These are phyloP conservation scores for Diaperis boleti DNA, from an alignment of 2,888 invertebrate species.

Conservation along the genomic window DNA sequence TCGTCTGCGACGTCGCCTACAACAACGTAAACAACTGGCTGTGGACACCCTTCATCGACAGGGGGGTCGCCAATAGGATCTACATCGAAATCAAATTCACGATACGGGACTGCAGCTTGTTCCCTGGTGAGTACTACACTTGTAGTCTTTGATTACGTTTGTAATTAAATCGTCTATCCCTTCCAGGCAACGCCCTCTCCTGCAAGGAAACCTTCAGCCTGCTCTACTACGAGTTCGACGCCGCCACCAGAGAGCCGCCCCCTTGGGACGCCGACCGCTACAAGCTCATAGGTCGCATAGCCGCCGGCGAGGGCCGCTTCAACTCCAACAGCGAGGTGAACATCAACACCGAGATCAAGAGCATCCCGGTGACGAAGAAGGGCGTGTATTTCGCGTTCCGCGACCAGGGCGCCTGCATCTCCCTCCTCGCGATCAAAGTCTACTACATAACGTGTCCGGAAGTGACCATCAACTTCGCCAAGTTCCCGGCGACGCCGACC, in stretches of 20 bases:
- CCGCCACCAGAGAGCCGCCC: constrained; percentile 91
- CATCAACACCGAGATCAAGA: constrained; percentile 93
- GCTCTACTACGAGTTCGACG: constrained; percentile 94
- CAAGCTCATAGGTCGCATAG: constrained; percentile 91
- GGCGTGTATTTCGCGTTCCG: constrained; percentile 98
- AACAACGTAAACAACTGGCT: constrained; percentile 98
- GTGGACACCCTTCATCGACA: constrained; percentile 96
- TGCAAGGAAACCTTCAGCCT: constrained; percentile 98
- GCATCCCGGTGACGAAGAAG: constrained; percentile 92
- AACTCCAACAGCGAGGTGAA: constrained; percentile 92
- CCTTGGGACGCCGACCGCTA: constrained; percentile 97
- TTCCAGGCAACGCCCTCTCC: constrained; percentile 80
- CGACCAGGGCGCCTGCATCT: constrained; percentile 98
- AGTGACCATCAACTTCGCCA: constrained; percentile 91
- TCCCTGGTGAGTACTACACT: constrained; percentile 74
- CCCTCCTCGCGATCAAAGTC: constrained; percentile 89
- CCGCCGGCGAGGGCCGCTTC: constrained; percentile 94
- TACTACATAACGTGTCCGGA: constrained; percentile 98
- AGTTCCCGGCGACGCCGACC: constrained; percentile 93
- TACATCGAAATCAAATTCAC: constrained; percentile 98
- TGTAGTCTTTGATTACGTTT: constrained; percentile 67
- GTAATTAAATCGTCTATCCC: constrained; percentile 74
- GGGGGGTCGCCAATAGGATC: constrained; percentile 92
- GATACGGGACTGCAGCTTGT: constrained; percentile 94
- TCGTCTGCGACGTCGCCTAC: constrained; percentile 96